These are phyloP conservation scores for Mantis religiosa DNA, from an alignment of 2,888 invertebrate genomes.

Conservation along the genomic window DNA sequence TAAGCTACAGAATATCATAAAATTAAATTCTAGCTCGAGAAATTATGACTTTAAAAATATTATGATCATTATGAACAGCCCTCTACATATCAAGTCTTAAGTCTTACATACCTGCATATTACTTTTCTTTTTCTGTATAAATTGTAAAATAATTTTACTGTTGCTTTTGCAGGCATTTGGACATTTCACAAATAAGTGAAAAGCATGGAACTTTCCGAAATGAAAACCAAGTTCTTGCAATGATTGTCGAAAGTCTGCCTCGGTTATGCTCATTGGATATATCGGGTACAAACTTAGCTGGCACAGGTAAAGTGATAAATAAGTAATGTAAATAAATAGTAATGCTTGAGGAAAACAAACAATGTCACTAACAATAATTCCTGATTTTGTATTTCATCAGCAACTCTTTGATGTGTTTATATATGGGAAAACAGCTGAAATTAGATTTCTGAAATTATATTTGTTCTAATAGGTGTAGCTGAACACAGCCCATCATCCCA, in stretches of 20 bases:
- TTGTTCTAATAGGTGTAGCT: slow-evolving; percentile 48
- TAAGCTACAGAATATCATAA: too few species aligned
- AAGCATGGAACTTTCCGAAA: slow-evolving; percentile 69
- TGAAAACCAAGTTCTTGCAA: slow-evolving; percentile 67
- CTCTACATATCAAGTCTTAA: too few species aligned
- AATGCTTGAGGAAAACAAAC: too few species aligned
- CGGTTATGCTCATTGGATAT: slow-evolving; percentile 82
- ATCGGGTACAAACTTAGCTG: slow-evolving; percentile 92
- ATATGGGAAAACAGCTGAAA: too few species aligned
- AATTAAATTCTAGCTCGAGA: too few species aligned
- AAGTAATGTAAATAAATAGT: neutral
- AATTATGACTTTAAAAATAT: too few species aligned
- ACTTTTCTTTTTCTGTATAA: neutral
- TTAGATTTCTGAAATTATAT: neutral
- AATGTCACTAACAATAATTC: too few species aligned
- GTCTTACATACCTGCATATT: too few species aligned
- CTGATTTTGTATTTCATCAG: too few species aligned
- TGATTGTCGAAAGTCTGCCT: slow-evolving; percentile 69
- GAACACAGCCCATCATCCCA: slow-evolving; percentile 45
- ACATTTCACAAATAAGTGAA: slow-evolving; percentile 74
- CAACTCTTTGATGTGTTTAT: too few species aligned
- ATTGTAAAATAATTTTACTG: neutral
- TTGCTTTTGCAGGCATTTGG: slow-evolving; percentile 58
- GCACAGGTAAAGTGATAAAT: slow-evolving; percentile 54
- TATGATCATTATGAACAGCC: too few species aligned